Conservation (phyloP, 2,888 invertebrate species). For the Saturnia japonica region DNA sequence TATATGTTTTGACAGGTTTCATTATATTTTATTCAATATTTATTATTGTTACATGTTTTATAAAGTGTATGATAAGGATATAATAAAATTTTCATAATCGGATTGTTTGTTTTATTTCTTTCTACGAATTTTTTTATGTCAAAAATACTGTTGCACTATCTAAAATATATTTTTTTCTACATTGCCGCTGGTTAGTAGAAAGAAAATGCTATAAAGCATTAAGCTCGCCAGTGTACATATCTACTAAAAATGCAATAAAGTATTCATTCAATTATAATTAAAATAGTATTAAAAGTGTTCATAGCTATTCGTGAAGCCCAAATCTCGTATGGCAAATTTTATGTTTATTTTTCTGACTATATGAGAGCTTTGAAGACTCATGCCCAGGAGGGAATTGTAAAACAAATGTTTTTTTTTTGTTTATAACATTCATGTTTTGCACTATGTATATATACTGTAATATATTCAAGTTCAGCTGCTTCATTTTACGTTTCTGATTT, state of each 20-base stretch:
- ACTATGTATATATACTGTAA: too few species aligned
- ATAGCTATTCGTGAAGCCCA: not conserved
- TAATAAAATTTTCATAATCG: conserved; percentile 21
- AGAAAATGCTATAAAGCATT: too few species aligned
- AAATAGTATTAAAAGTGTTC: too few species aligned
- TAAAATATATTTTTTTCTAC: too few species aligned
- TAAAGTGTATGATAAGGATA: conserved; percentile 45
- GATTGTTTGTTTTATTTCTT: not conserved
- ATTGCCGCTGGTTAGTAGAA: too few species aligned
- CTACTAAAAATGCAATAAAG: too few species aligned
- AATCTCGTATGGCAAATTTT: not conserved
- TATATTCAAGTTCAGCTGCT: not conserved
- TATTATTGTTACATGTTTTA: conserved; percentile 41
- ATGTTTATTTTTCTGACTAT: not conserved
- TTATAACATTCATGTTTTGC: too few species aligned
- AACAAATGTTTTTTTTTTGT: too few species aligned
- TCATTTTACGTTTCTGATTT: not conserved
- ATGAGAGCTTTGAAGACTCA: not conserved
- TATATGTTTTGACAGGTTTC: conserved; percentile 40
- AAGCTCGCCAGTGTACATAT: too few species aligned
- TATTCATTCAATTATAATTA: too few species aligned
- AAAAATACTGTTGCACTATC: too few species aligned
- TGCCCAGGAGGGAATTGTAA: not conserved
- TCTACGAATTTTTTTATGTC: not conserved
- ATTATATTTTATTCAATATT: conserved; percentile 46